Evolutionary conservation across 2,113 vertebrate genomes (phyloP), one percentile per base, ranked within the genome.

Genomic region (Hepsetus odoe): DNA sequence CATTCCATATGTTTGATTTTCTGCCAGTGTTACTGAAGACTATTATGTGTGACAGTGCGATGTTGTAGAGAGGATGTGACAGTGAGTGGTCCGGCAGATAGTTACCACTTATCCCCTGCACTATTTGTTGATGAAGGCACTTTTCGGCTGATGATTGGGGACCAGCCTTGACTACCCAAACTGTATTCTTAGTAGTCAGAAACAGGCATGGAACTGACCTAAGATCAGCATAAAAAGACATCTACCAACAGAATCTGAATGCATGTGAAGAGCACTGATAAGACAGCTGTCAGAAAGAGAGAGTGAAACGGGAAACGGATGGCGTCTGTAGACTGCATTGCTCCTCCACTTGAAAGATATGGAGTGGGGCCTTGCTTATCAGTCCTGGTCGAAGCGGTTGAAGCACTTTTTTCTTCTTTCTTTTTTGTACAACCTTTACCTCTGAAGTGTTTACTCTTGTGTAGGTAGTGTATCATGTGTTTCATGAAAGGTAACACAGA

Each of bases 401-500:
- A 62, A 62, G 32, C 28, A 62, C 16, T 56, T 59, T 59, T 59
- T 58, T 58, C 24, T 24, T 58, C 24, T 42, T 61, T 75, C 24
- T 71, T 38, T 74, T 81, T 12, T 64, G 18, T 68, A 20, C n/a
- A 12, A 20, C 33, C 32, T 66, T 5, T 32, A 61, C 11, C 0
- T 30, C 5, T 55, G 22, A 35, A 55, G n/a, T 10, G 4, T 72
- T 64, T 51, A 8, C 26, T 11, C n/a, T 53, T 81, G 5, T 38
- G 30, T 22, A 26, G 32, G 24, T n/a, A 13, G 30, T 49, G 0
- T 18, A 0, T 6, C 1, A 76, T 64, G 38, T 59, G 28, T 44
- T n/a, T 28, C 56, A 42, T 64, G 35, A 49, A 51, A 40, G 14
- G 80, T 62, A 44, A 77, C 86, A 89, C 86, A 88, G 0, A 49